Evolutionary conservation across 1,140 invertebrate species (phyloP), one percentile per base, ranked within the genome.

Genomic region (Trichonephila clavata): DNA sequence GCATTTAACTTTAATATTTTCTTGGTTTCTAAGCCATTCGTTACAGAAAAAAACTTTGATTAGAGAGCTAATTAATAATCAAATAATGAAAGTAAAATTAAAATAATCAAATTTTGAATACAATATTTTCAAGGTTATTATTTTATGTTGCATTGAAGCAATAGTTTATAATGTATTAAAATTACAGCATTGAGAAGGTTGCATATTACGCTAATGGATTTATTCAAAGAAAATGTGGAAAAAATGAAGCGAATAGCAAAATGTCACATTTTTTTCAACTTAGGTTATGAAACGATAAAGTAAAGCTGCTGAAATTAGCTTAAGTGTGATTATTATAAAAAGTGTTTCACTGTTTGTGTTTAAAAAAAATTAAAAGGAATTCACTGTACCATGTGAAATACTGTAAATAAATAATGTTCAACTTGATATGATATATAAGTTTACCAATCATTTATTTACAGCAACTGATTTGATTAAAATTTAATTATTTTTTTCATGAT

Each of bases 251-350:
- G 71, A 32, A 6, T 77, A 50, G 10, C 50, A 18, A 77, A 77
- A 77, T 39, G 14, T 39, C 32, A 32, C 10, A 39, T 77, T 7
- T 39, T 60, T 39, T 21, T 86, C 6, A 63, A 63, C 16, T 61
- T 61, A 6, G 84, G 84, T 1, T 61, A 61, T 32, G 60, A 86
- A 61, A 24, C 84, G 32, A 86, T 86, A 61, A 86, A 86, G 84
- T 86, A 86, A 39, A 77, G 16, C 4, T 20, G 7, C 18, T 39
- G 6, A 77, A 77, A 77, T 16, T 27, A 65, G 5, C 20, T 68
- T 5, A 13, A 32, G 14, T 77, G 16, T 39, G 18, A 0, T 39
- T 39, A 39, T 7, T 6, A 32, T 4, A 32, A 39, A 77, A 20
- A 14, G 27, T 4, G 10, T 0, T 77, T 14, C 32, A 39, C 14